These are phyloP conservation scores for Aleiodes alternator DNA, from an alignment of 2,888 invertebrate species.

Conservation along the genomic window DNA sequence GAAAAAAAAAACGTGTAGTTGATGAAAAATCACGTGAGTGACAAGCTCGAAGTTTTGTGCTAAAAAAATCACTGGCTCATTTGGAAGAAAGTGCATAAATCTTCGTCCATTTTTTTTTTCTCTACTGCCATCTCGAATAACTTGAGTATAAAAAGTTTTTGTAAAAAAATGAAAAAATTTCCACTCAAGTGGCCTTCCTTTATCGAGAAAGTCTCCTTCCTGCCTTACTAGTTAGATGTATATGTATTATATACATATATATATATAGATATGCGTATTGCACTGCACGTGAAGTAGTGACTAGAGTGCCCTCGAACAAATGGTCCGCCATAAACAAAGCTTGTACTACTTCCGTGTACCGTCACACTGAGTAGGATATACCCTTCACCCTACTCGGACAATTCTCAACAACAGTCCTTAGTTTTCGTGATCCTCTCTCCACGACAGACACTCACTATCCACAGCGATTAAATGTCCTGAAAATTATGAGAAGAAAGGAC, in stretches of 20 bases:
- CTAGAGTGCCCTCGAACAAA: conserved; percentile 58
- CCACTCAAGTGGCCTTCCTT: conserved; percentile 32
- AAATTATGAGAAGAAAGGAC: background rate
- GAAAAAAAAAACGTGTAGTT: conserved; percentile 1
- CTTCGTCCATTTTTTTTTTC: background rate
- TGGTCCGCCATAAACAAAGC: conserved; percentile 60
- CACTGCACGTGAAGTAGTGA: conserved; percentile 36
- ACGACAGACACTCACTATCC: conserved; percentile 18
- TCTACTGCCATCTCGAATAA: background rate
- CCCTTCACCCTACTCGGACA: conserved; percentile 31
- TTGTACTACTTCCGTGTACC: conserved; percentile 52
- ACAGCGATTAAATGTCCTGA: conserved; percentile 18
- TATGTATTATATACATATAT: conserved; percentile 27
- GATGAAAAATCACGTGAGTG: background rate
- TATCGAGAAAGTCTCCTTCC: conserved; percentile 27
- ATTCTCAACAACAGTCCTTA: conserved; percentile 28
- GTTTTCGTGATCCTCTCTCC: conserved; percentile 27
- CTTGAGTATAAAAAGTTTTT: background rate
- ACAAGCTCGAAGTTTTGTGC: background rate
- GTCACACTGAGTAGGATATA: conserved; percentile 13
- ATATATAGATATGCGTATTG: background rate
- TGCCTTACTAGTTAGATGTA: conserved; percentile 14
- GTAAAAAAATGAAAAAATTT: background rate
- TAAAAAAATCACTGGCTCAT: no score
- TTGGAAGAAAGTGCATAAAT: background rate